These are phyloP conservation scores for Mythimna impura DNA, from an alignment of 2,888 invertebrate genomes.

Conservation along the genomic window DNA sequence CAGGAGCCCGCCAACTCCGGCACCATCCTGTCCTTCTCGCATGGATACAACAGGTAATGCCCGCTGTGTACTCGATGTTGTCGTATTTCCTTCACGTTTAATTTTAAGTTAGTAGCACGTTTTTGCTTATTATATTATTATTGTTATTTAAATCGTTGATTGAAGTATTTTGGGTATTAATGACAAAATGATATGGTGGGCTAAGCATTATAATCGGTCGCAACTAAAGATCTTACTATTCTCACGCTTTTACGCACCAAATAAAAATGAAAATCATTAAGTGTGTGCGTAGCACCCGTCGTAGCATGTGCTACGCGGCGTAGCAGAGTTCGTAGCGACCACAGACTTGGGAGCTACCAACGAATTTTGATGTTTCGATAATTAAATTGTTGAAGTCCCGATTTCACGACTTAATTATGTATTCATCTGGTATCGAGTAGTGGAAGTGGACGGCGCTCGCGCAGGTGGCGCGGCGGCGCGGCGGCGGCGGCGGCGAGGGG, in stretches of 20 bases:
- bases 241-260: background rate
- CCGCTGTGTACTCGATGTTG: constrained; percentile 52
- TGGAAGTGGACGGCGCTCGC: constrained; percentile 71
- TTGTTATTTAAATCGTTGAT: constrained; percentile 44
- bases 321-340: constrained; percentile 48
- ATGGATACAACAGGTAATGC: constrained; percentile 93
- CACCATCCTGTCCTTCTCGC: constrained; percentile 95
- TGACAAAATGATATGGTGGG: background rate
- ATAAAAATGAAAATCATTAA: background rate
- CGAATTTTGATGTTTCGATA: constrained; percentile 55
- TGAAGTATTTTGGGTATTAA: constrained; percentile 7
- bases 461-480: constrained; percentile 27
- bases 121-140: constrained; percentile 44
- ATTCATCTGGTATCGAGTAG: constrained; percentile 80
- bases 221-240: background rate
- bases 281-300: constrained; percentile 40
- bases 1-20: constrained; percentile 96
- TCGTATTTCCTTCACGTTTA: constrained; percentile 9
- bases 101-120: constrained; percentile 53
- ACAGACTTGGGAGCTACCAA: constrained; percentile 6
- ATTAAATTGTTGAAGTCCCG: constrained; percentile 61
- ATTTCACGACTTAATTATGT: constrained; percentile 68
- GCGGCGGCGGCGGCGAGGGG: constrained; percentile 59
- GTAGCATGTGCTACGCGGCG: constrained; percentile 53
- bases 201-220: background rate